Base-by-base conservation (phyloP, 2,113 vertebrate species). In the Microtus montanus region DNA sequence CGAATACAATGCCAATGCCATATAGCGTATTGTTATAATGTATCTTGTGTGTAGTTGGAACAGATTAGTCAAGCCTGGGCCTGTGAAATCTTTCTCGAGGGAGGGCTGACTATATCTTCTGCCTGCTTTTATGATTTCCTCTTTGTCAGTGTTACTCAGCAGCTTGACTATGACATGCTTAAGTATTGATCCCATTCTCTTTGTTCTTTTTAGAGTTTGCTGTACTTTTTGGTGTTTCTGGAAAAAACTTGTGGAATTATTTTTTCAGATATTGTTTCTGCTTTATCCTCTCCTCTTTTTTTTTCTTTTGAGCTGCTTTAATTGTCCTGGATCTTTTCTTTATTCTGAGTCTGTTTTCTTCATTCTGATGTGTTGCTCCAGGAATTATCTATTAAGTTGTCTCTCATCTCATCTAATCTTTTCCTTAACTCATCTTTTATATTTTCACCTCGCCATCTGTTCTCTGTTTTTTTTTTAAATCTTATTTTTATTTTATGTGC, bases 181-280 rank as follows among this genome's bases (percentile, higher is more conserved):
- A 70, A 7, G 11, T 49, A 70, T 7, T 14, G 30, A 35, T 86
- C 35, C 10, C 28, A 89, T 93, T 91, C 44, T 80, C 8, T 70
- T 94, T 92, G 19, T 41, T 91, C 54, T 47, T 49, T n/a, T n/a
- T 89, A n/a, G 64, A 85, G 41, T 85, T 95, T 68, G 12, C 87
- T 41, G n/a, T 19, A 66, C 44, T 90, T 90, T 3, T 74, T 38
- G 9, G 8, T 17, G 9, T 58, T 70, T 92, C 82, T 68, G 0
- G 6, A 58, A 44, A 44, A 78, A 90, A 47, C 6, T 52, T 28
- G 3, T 52, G 85, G 30, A 8, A 49, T 58, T 58, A 58, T 92
- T 35, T 87, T 26, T 71, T 87, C 35, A 93, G 35, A 63, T 68
- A 73, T 74, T 78, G 61, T 7, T 90, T 94, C 24, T 78, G 11